These are phyloP conservation scores for Holothuria glaberrima DNA, from an alignment of 35 echinoderm and acorn worm species.

Conservation along the genomic window DNA sequence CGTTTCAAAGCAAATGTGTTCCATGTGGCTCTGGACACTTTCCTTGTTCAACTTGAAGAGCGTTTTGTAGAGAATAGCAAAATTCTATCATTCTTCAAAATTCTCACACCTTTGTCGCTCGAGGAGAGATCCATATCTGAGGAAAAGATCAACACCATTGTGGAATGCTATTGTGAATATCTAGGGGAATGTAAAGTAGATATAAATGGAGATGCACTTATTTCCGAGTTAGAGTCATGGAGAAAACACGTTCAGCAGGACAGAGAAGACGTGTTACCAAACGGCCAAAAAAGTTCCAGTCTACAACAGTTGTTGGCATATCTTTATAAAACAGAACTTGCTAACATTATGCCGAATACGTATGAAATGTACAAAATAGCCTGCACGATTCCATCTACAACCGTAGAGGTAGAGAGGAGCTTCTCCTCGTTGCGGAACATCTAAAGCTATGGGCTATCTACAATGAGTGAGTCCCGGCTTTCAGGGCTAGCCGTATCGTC, in stretches of 20 bases:
- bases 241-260: conserved; percentile 17
- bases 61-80: conserved; percentile 3
- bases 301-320: conserved; percentile 3
- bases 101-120: neutral
- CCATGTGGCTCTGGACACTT: conserved; percentile 8
- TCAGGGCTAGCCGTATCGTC: neutral
- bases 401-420: conserved; percentile 4
- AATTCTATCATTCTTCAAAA: conserved; percentile 8
- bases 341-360: neutral
- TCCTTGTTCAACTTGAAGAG: conserved; percentile 15
- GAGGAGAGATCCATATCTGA: neutral
- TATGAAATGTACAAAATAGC: neutral
- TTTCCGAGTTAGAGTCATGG: conserved; percentile 5
- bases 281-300: neutral
- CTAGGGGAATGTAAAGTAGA: conserved; percentile 2
- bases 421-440: conserved; percentile 1
- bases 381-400: neutral
- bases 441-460: neutral
- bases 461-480: conserved; percentile 6
- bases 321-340: neutral
- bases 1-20: conserved; percentile 27
- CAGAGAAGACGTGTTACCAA: neutral
- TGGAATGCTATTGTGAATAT: neutral
- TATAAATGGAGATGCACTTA: neutral
- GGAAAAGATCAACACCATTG: neutral